A percentile compares a stretch with the other conserved stretches of the same genome.
Conservation (phyloP, 2,888 invertebrate species). For the Drosophila macrospina region DNA sequence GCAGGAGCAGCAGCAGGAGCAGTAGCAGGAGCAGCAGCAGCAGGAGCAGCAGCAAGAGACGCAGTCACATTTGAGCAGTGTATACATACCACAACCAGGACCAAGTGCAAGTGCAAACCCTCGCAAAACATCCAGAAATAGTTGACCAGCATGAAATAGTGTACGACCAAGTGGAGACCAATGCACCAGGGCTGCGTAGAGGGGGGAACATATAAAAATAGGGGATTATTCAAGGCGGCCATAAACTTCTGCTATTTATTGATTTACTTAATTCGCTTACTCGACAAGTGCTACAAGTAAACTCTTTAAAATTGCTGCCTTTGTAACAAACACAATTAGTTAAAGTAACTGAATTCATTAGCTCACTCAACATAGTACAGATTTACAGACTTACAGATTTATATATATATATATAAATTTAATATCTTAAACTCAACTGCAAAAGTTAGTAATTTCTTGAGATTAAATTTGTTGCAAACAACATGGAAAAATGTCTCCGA, state of each 20-base stretch:
- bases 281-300: neutral
- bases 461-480: too few species aligned
- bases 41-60: neutral
- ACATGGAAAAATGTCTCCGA: too few species aligned
- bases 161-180: conserved; percentile 88
- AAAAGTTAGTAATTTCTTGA: too few species aligned
- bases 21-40: too few species aligned
- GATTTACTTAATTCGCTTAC: neutral
- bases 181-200: conserved; percentile 88
- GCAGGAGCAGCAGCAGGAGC: too few species aligned
- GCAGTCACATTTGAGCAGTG: neutral
- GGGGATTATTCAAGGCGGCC: neutral
- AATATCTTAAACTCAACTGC: too few species aligned
- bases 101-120: conserved; percentile 90
- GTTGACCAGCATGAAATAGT: conserved; percentile 91
- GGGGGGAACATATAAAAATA: neutral
- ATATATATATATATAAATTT: too few species aligned
- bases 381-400: too few species aligned
- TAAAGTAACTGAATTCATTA: neutral
- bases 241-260: neutral
- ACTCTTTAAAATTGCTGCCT: neutral
- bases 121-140: conserved; percentile 95
- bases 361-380: too few species aligned
- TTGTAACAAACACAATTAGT: neutral
- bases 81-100: conserved; percentile 89